Evolutionary conservation across 2,113 vertebrate genomes (phyloP).

Genomic region (Procapra przewalskii): DNA sequence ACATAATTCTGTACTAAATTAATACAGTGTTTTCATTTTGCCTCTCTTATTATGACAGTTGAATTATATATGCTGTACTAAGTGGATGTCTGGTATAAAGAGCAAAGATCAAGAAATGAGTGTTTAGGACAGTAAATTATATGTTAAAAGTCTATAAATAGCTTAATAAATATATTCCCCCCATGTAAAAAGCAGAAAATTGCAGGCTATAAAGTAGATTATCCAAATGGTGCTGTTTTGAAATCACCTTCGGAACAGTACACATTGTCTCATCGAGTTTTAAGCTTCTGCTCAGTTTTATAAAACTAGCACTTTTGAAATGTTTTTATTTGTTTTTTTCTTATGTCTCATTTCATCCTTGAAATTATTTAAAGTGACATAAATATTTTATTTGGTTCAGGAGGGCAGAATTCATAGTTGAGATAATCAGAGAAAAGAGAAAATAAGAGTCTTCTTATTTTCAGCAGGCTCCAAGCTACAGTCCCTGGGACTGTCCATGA

Average conservation of each 20-base stretch:
- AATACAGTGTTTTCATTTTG: constrained; percentile 66
- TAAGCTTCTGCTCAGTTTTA: constrained; percentile 6
- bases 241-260: constrained; percentile 42
- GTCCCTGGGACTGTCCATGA: not conserved
- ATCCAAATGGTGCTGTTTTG: constrained; percentile 41
- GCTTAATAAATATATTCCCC: constrained; percentile 67
- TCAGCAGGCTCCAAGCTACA: not conserved
- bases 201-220: constrained; percentile 50
- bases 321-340: not conserved
- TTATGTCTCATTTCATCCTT: not conserved
- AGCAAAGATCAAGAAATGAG: constrained; percentile 72
- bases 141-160: constrained; percentile 73
- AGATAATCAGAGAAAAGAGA: not conserved
- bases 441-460: not conserved
- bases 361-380: constrained; percentile 10
- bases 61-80: constrained; percentile 56
- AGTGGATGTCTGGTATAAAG: constrained; percentile 62
- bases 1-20: constrained; percentile 68
- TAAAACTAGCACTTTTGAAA: not conserved
- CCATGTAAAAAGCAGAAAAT: constrained; percentile 51
- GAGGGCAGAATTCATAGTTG: constrained; percentile 3
- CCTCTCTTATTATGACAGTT: constrained; percentile 62
- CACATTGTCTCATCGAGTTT: not conserved
- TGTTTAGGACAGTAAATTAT: constrained; percentile 72
- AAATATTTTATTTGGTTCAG: not conserved